Conservation (phyloP, 2,797 vertebrate species). For the Syngnathus rostellatus region DNA sequence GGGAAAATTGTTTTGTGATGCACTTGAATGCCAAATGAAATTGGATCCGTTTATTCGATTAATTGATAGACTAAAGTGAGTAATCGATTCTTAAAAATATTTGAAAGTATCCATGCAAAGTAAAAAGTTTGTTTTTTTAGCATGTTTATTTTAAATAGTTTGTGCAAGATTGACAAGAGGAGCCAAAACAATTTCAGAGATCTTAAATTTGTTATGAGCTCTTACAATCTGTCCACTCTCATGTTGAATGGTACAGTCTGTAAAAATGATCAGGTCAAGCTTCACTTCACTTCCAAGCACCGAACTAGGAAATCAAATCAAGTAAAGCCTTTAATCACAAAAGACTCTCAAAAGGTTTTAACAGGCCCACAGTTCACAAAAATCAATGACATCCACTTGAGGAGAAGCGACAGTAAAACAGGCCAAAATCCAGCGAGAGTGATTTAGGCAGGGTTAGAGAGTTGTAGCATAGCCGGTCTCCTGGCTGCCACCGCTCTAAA, state of each 20-base stretch:
- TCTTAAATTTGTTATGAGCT: not conserved
- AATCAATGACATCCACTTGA: not conserved
- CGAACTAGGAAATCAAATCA: not conserved
- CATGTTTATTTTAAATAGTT: not conserved
- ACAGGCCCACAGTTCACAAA: not conserved
- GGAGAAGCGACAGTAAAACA: not conserved
- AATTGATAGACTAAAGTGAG: no score
- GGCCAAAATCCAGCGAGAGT: not conserved
- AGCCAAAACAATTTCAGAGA: not conserved
- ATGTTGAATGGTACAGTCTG: not conserved
- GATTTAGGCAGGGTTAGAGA: not conserved
- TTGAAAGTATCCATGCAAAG: not conserved
- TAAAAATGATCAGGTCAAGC: not conserved
- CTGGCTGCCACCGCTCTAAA: not conserved
- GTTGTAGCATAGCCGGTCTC: not conserved
- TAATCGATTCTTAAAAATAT: no score
- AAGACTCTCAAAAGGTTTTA: not conserved
- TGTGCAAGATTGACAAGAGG: not conserved
- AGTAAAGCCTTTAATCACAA: not conserved
- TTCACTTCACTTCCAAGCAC: not conserved
- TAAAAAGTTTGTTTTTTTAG: not conserved
- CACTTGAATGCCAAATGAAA: no score
- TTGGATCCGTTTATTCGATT: no score
- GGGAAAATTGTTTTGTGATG: no score
- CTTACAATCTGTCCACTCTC: not conserved